These are phyloP conservation scores for Sinocyclocheilus anshuiensis DNA, from an alignment of 2,113 vertebrate species.

Conservation along the genomic window DNA sequence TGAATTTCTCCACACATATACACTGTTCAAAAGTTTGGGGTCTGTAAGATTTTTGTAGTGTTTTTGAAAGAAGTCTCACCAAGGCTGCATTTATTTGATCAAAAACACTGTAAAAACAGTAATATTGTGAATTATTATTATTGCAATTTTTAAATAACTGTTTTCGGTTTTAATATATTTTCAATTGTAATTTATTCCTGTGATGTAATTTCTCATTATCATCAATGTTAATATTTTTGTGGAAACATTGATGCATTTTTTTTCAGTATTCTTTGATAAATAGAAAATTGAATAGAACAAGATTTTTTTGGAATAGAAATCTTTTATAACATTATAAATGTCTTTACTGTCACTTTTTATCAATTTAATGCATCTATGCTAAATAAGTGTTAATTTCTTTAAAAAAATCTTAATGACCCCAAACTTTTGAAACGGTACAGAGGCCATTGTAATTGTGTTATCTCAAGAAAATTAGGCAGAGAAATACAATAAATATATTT, in stretches of 20 bases:
- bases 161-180: background rate
- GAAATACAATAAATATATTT: background rate
- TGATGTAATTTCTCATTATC: background rate
- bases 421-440: background rate
- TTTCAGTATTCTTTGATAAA: too few relatives aligned
- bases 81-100: background rate
- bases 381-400: background rate
- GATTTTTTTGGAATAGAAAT: too few relatives aligned
- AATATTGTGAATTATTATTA: background rate
- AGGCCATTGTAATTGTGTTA: background rate
- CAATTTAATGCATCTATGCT: background rate
- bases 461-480: background rate
- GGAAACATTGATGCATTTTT: too few relatives aligned
- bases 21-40: background rate
- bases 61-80: background rate
- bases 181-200: background rate
- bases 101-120: too few relatives aligned
- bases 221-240: too few relatives aligned
- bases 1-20: background rate
- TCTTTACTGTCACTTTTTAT: background rate
- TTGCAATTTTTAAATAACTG: background rate
- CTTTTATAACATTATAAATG: too few relatives aligned
- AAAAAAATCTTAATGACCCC: background rate
- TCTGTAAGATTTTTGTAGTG: background rate
- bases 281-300: too few relatives aligned